Evolutionary conservation across 2,797 vertebrate genomes (phyloP).

Genomic region (Pterois miles): DNA sequence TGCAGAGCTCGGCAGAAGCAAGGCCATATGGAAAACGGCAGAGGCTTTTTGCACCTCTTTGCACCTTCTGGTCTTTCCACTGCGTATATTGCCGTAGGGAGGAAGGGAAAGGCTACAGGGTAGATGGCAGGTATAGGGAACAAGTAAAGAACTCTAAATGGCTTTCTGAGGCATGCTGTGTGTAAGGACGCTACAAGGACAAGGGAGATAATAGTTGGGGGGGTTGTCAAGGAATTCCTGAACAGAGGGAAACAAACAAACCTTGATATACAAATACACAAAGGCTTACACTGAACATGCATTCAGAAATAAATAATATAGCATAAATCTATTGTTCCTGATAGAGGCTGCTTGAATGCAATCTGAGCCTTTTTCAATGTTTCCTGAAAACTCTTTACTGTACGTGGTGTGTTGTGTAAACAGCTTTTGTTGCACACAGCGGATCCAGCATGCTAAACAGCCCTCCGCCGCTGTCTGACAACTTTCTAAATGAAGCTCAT

Average conservation of each 20-base stretch:
- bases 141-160: constrained; percentile 63
- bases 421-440: constrained; percentile 53
- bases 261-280: constrained; percentile 12
- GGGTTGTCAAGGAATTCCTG: constrained; percentile 7
- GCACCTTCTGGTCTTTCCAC: constrained; percentile 65
- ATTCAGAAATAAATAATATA: constrained; percentile 10
- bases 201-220: constrained; percentile 16
- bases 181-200: constrained; percentile 73
- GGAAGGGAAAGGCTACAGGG: constrained; percentile 7
- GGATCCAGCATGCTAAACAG: constrained; percentile 68
- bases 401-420: constrained; percentile 47
- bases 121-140: constrained; percentile 42
- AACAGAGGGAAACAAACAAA: constrained; percentile 40
- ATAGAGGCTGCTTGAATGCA: constrained; percentile 2
- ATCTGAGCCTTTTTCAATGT: constrained; percentile 5
- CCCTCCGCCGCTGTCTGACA: constrained; percentile 68
- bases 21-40: constrained; percentile 57
- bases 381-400: constrained; percentile 2
- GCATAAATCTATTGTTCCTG: background rate
- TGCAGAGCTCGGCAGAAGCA: constrained; percentile 19
- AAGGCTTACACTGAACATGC: background rate
- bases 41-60: constrained; percentile 79
- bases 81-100: constrained; percentile 60
- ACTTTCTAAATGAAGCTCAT: constrained; percentile 83
- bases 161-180: constrained; percentile 57